Evolutionary conservation across 35 echinoderm and acorn worm species (phyloP).

Genomic region (Chiridota heheva): DNA sequence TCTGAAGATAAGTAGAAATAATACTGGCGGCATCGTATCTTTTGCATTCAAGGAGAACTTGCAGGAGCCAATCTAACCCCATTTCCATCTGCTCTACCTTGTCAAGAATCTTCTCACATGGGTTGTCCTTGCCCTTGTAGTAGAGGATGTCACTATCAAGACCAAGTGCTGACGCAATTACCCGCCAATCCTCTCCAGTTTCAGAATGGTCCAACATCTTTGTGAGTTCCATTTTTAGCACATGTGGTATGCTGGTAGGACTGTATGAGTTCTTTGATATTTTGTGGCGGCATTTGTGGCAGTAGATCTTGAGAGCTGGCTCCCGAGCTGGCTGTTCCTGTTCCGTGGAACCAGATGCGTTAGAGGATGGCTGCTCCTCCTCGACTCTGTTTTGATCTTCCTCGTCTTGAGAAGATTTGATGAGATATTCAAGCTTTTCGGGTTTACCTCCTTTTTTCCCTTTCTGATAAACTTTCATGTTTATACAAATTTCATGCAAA

Average conservation of each 20-base stretch:
- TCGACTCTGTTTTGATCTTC: too few relatives aligned
- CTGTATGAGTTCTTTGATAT: too few relatives aligned
- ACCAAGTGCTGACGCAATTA: slow-evolving; percentile 61
- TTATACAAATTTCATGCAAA: slow-evolving; percentile 6
- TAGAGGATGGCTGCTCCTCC: too few relatives aligned
- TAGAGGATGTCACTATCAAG: slow-evolving; percentile 55
- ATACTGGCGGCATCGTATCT: slow-evolving; percentile 71
- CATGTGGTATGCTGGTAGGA: slow-evolving; percentile 22
- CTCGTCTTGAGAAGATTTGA: too few relatives aligned
- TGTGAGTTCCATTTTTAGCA: slow-evolving; percentile 17
- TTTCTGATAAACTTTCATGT: not conserved
- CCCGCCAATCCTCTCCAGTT: slow-evolving; percentile 77
- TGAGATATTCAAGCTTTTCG: too few relatives aligned
- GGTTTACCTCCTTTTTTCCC: too few relatives aligned
- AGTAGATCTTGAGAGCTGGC: too few relatives aligned
- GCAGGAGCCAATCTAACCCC: slow-evolving; percentile 55
- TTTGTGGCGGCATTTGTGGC: too few relatives aligned
- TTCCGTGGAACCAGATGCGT: too few relatives aligned
- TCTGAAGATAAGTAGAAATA: slow-evolving; percentile 18
- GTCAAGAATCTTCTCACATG: slow-evolving; percentile 55
- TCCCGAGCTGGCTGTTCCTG: too few relatives aligned
- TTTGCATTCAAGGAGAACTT: slow-evolving; percentile 28
- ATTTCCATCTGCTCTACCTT: slow-evolving; percentile 51
- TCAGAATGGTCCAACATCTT: slow-evolving; percentile 54
- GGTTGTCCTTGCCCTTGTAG: slow-evolving; percentile 33